Conservation (phyloP, 2,113 vertebrate genomes). For the Calyptomena viridis region DNA sequence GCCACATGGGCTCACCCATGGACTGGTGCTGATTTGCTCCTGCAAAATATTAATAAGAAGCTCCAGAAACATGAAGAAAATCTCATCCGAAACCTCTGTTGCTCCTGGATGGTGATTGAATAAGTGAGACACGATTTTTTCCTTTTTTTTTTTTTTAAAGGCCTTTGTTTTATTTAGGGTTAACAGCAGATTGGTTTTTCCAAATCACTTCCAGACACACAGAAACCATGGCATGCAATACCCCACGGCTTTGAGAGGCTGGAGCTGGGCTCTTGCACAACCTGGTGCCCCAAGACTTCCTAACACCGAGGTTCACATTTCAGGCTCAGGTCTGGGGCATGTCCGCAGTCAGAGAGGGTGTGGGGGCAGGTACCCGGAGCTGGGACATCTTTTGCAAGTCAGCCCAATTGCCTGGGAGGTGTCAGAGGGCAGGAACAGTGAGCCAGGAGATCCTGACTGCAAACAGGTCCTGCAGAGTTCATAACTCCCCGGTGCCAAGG, state of each 20-base stretch:
- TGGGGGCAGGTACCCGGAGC: background rate
- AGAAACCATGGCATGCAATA: slow-evolving; percentile 56
- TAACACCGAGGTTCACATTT: background rate
- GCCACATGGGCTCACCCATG: background rate
- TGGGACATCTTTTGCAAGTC: background rate
- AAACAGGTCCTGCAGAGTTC: background rate
- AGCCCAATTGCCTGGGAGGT: accelerated
- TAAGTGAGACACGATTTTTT: background rate
- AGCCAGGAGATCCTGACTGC: background rate
- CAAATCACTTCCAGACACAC: slow-evolving; percentile 71
- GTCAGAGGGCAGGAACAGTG: background rate
- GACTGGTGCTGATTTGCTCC: background rate
- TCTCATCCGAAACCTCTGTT: background rate
- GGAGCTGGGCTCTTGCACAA: slow-evolving; percentile 40
- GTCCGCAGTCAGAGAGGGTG: background rate
- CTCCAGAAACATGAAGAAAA: background rate
- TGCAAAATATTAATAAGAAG: background rate
- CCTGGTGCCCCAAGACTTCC: background rate
- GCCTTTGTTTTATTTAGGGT: slow-evolving; percentile 63
- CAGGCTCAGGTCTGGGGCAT: background rate
- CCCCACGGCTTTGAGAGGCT: slow-evolving; percentile 1
- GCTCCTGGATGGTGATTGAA: background rate
- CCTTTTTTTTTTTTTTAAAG: background rate
- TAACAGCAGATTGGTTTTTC: slow-evolving; percentile 46
- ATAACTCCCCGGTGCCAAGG: background rate